Conservation (phyloP, 2,888 invertebrate species). For the Tenodera sinensis region DNA sequence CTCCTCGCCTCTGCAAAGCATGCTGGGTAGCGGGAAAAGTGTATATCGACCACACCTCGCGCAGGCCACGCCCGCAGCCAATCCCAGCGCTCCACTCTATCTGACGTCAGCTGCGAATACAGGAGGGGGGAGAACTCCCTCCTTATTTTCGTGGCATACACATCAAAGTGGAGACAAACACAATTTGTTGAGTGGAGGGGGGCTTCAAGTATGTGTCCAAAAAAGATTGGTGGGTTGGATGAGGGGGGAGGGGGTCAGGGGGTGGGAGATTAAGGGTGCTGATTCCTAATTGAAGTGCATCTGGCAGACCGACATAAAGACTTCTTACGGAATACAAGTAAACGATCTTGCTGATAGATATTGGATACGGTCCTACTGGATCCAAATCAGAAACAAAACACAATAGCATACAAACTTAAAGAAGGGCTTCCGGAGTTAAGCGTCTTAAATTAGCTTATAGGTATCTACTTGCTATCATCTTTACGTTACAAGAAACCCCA, state of each 20-base stretch:
- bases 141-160: background rate
- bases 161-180: background rate
- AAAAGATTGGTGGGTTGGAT: background rate
- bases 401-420: too few species aligned
- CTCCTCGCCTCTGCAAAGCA: background rate
- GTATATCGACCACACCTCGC: background rate
- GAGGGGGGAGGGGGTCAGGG: background rate
- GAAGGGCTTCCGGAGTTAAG: too few species aligned
- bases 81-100: background rate
- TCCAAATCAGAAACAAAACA: too few species aligned
- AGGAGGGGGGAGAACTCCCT: constrained; percentile 1
- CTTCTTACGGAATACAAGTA: too few species aligned
- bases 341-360: too few species aligned
- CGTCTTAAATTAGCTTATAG: too few species aligned
- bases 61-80: constrained; percentile 24
- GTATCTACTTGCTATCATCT: too few species aligned
- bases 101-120: background rate
- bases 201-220: background rate
- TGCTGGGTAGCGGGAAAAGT: constrained; percentile 8
- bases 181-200: background rate
- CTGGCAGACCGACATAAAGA: too few species aligned
- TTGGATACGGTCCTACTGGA: too few species aligned
- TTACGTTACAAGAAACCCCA: too few species aligned
- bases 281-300: background rate
- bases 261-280: background rate